Evolutionary conservation across 1,140 invertebrate genomes (phyloP), one percentile per base, ranked within the genome.

Genomic region (Drosophila varians): DNA sequence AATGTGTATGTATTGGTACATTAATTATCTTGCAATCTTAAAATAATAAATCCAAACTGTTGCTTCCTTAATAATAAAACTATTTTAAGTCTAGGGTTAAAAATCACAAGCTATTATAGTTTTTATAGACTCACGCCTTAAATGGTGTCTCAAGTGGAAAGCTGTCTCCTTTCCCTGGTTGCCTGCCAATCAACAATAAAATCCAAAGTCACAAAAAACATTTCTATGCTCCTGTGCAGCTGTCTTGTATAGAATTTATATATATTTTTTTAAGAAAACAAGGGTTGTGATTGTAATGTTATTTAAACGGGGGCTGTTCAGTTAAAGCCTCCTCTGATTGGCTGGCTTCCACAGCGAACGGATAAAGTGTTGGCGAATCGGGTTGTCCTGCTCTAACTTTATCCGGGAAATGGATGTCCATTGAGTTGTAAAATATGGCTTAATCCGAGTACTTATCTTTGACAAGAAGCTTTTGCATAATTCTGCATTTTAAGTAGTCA

Each of bases 331-430:
- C 7, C 12, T 83, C 36, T 43, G 42, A 84, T 84, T 84, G 79
- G 80, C 19, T 52, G 5, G 14, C 31, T 31, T 11, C 42, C 9
- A 18, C 12, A 25, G 38, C 7, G 51, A 53, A 21, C 70, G 79
- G 79, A 83, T 78, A 75, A 69, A 19, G 18, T 40, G 12, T 23
- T 6, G 4, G 61, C 6, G 8, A 14, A 56, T 19, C 56, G 48
- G 45, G 75, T 80, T 61, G 80, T 86, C 75, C 48, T 68, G 51
- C 76, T 86, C 82, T 36, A 14, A 62, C 80, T 19, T 72, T 86
- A 86, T 86, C 80, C 71, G 80, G 36, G 64, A 86, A 86, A 86
- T 84, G 74, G 74, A 74, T 53, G 78, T 74, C 48, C 49, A 21
- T 71, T 25, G 36, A 54, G 45, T 14, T 43, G 21, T 19, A 6